Evolutionary conservation across 64 coral and sea anemone species (phyloP), one percentile per base, ranked within the genome.

Genomic region (Dendrophyllia cribrosa): DNA sequence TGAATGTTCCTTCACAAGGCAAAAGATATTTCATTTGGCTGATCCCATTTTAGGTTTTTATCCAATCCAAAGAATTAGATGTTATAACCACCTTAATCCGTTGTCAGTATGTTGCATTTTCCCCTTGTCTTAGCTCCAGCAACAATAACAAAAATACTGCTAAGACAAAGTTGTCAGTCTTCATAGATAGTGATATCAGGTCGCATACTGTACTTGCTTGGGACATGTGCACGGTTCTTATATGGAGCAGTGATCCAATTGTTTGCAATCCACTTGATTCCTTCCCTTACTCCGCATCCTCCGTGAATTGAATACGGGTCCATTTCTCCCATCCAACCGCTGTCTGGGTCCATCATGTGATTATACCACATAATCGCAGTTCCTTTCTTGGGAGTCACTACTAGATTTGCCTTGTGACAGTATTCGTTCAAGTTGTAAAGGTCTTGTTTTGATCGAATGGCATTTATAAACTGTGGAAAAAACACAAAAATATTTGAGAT

Each of bases 351-450:
- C 48, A 99, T 72, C 3, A 78, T 70, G 83, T 99, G 97, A 25
- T 99, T 99, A 81, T 99, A 99, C 94, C 94, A 99, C 62, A 99
- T 43, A 9, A 99, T 87, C 0, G 97, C 97, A 13, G 95, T 99
- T 19, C 97, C 97, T 79, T 96, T 99, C 13, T 88, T 87, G 0
- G 97, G 91, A 48, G 86, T 94, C n/a, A 99, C 84, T 3, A 94
- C 60, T 3, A 99, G 51, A 70, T 99, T 99, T 6, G 97, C 56
- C 50, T 90, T 86, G 94, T 99, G 83, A 75, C 97, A 99, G 22
- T 85, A 95, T 9, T 84, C 88, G n/a, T 86, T 95, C 17, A 99
- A 58, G 62, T 99, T 93, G 24, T 87, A 91, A n/a, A 91, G 8
- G 43, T 88, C 88, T 69, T 74, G 49, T 47, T 75, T 85, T 26